A percentile compares a stretch with the other conserved stretches of the same genome.
phyloP scores from a whole-genome alignment of 2,113 vertebrate species.

The Tragulus kanchil region DNA sequence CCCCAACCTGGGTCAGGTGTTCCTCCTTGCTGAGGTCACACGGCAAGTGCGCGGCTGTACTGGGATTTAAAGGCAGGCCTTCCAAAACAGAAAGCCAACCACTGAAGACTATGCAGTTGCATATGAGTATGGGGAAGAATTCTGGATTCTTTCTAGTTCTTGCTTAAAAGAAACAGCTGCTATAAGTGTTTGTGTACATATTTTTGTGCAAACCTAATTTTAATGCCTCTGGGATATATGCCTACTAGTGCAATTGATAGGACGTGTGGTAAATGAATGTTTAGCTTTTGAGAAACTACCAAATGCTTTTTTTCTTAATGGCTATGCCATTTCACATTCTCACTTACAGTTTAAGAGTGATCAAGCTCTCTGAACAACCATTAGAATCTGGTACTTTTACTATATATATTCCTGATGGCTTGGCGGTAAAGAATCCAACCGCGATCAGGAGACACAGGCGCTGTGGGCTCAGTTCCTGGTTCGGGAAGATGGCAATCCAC shows the following conservation, averaged over 20 bases:
- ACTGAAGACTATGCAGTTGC: background rate
- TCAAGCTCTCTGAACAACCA: background rate
- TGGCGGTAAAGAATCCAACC: background rate
- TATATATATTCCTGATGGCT: background rate
- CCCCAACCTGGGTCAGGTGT: accelerated
- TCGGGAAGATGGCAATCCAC: background rate
- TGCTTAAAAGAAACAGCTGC: background rate
- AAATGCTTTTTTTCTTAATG: background rate
- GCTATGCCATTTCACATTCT: background rate
- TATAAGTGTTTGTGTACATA: background rate
- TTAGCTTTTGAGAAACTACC: background rate
- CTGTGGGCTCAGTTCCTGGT: background rate
- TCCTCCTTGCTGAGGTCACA: background rate
- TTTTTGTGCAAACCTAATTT: background rate
- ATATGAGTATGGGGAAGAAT: background rate
- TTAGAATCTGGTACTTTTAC: background rate
- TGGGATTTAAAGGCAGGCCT: background rate
- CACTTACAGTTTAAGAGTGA: background rate
- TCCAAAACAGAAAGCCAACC: background rate
- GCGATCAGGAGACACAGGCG: background rate
- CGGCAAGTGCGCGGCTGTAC: background rate
- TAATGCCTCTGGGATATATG: background rate
- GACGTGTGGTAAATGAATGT: background rate
- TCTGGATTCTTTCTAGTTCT: background rate
- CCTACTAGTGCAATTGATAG: background rate